Percentiles rank a stretch among this genome's conserved stretches.
Conservation (phyloP, 2,888 invertebrate genomes). For the Penaeus monodon region DNA sequence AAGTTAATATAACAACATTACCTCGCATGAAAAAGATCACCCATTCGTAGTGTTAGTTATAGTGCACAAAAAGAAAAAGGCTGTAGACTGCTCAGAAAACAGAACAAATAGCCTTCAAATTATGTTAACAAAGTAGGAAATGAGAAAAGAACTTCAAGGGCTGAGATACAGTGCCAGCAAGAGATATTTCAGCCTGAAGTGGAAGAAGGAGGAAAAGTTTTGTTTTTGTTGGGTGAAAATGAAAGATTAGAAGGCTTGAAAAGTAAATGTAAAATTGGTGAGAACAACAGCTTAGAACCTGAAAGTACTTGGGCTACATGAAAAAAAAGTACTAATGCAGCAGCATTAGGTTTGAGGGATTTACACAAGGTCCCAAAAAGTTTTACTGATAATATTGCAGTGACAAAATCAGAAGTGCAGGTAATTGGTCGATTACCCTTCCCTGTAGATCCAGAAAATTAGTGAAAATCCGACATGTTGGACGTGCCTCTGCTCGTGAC, state of each 20-base stretch:
- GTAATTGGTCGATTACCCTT: conserved; percentile 26
- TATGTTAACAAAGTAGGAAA: not conserved
- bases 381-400: not conserved
- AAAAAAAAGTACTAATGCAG: not conserved
- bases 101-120: not conserved
- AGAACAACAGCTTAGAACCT: not conserved
- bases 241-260: conserved; percentile 21
- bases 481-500: conserved; percentile 40
- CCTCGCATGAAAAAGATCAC: conserved; percentile 28
- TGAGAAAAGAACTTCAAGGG: conserved; percentile 5
- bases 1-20: not conserved
- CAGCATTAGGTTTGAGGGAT: conserved; percentile 31
- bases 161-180: conserved; percentile 43
- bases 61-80: not conserved
- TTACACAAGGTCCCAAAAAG: conserved; percentile 4
- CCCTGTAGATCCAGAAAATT: conserved; percentile 28
- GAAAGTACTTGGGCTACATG: not conserved
- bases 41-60: not conserved
- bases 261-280: not conserved
- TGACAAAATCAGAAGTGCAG: not conserved
- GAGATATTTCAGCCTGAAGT: conserved; percentile 57
- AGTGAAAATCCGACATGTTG: conserved; percentile 40
- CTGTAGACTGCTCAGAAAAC: not conserved
- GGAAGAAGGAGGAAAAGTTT: conserved; percentile 57
- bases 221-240: conserved; percentile 51